A percentile compares a stretch with the other conserved stretches of the same genome.
phyloP scores from a whole-genome alignment of 2,113 vertebrate genomes.

The Onychorhynchus coronatus region DNA sequence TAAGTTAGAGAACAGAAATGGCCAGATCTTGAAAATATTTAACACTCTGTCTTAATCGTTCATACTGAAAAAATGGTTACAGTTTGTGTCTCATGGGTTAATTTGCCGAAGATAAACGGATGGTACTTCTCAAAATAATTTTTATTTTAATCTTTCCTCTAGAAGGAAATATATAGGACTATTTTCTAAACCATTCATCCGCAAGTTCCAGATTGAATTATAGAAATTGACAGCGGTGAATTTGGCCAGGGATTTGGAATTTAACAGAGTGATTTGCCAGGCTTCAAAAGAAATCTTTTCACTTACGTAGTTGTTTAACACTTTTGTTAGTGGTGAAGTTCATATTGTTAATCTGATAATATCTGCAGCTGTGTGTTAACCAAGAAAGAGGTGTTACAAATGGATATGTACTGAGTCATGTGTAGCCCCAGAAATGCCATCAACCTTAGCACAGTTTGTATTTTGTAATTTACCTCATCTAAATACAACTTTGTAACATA shows the following conservation, averaged over 20 bases:
- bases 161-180: not conserved
- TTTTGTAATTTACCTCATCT: not conserved
- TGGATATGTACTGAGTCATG: not conserved
- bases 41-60: not conserved
- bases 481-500: not conserved
- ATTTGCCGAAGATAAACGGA: not conserved
- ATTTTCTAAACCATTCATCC: not conserved
- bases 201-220: not conserved
- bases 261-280: not conserved
- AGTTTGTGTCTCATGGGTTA: not conserved
- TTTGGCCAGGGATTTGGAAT: not conserved
- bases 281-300: not conserved
- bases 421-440: not conserved
- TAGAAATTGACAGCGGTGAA: not conserved
- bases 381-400: not conserved
- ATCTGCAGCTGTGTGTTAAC: not conserved
- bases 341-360: not conserved
- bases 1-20: not conserved
- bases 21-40: not conserved
- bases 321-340: not conserved
- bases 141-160: not conserved
- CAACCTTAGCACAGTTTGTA: not conserved
- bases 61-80: not conserved
- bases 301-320: not conserved
- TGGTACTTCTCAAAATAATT: not conserved